Conservation (phyloP, 2,797 vertebrate genomes). For the Eulemur rubriventer region DNA sequence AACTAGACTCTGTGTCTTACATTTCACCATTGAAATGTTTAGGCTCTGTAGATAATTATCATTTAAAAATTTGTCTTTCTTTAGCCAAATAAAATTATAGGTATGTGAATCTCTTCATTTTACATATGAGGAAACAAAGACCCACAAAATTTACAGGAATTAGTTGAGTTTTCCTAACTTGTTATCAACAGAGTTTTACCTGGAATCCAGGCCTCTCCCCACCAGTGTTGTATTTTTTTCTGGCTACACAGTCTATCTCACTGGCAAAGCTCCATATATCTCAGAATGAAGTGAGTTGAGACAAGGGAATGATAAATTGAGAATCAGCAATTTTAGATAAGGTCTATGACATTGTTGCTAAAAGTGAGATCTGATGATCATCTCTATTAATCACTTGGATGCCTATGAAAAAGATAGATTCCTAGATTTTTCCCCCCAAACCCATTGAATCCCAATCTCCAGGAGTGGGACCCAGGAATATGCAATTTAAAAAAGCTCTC, state of each 20-base stretch:
- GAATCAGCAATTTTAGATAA: not conserved
- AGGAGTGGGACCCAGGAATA: not conserved
- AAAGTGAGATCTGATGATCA: not conserved
- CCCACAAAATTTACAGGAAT: not conserved
- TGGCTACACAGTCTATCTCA: not conserved
- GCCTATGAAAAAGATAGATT: conserved; percentile 13
- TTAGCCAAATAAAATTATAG: conserved; percentile 3
- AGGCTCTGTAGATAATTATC: not conserved
- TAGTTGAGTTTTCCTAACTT: conserved; percentile 6
- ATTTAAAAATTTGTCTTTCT: conserved; percentile 27
- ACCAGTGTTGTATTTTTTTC: not conserved
- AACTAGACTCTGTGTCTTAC: conserved; percentile 30
- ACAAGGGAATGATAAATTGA: not conserved
- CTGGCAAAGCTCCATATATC: not conserved
- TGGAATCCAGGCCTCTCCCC: not conserved
- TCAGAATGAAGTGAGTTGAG: not conserved
- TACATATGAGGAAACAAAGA: not conserved
- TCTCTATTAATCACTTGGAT: not conserved
- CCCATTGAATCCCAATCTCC: not conserved
- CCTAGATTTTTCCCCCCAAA: not conserved
- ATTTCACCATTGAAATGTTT: conserved; percentile 34
- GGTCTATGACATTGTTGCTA: not conserved
- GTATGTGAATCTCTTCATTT: conserved; percentile 32
- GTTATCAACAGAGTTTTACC: not conserved
- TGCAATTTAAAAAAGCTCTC: conserved; percentile 25